Conservation (phyloP, 1,140 invertebrate species). For the Diachasma alloeum region DNA sequence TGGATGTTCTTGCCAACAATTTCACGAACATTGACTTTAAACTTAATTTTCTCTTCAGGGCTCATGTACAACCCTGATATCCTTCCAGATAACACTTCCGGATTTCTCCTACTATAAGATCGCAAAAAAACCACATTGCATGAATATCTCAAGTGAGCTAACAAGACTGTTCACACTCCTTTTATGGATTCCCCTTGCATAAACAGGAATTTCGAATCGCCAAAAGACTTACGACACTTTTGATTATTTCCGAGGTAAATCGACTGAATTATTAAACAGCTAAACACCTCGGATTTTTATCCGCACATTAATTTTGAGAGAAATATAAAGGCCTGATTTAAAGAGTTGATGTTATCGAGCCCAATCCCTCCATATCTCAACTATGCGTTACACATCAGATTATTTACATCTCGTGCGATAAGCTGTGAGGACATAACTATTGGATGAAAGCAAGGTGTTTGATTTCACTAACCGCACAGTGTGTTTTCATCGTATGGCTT, state of each 20-base stretch:
- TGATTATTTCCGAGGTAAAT: not conserved
- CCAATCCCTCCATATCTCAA: not conserved
- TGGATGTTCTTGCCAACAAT: no score
- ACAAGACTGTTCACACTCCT: not conserved
- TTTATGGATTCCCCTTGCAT: not conserved
- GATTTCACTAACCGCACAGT: not conserved
- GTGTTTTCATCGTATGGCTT: not conserved
- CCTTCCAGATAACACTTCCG: no score
- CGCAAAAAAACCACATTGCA: not conserved
- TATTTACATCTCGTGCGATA: conserved; percentile 7
- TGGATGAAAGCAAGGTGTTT: not conserved
- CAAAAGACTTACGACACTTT: not conserved
- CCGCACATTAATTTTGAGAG: not conserved
- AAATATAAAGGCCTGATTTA: not conserved
- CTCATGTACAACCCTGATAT: no score
- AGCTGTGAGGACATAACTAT: not conserved
- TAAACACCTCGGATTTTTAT: not conserved
- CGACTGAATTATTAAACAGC: not conserved
- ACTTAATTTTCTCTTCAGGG: no score
- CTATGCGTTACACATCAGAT: conserved; percentile 1
- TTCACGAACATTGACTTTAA: no score
- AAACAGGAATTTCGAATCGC: not conserved
- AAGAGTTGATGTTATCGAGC: not conserved
- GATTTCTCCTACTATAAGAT: not conserved
- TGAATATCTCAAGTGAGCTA: not conserved